Percentiles rank a stretch among this genome's conserved stretches.
Conservation (phyloP, 2,113 vertebrate genomes). For the Beaufortia kweichowensis region DNA sequence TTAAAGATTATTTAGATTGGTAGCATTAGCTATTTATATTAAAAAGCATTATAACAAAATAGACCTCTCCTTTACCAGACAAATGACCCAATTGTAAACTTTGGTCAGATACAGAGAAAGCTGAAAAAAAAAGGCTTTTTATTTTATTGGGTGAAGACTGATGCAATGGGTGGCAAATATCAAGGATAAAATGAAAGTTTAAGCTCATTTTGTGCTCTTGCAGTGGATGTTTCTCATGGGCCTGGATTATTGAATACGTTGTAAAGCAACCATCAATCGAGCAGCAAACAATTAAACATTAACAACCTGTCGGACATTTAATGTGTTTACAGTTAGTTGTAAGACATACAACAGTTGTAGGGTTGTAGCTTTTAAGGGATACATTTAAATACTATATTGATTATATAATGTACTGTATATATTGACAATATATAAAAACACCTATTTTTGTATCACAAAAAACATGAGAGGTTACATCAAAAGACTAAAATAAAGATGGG, state of each 20-base stretch:
- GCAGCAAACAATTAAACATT: conserved; percentile 7
- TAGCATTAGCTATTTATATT: too few relatives aligned
- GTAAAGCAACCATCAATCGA: neutral
- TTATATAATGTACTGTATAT: too few relatives aligned
- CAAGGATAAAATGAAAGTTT: neutral
- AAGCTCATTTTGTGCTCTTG: neutral
- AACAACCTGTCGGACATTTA: conserved; percentile 11
- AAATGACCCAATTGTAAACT: neutral
- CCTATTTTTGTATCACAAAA: too few relatives aligned
- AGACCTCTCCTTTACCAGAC: neutral
- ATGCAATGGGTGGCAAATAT: neutral
- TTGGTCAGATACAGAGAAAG: neutral
- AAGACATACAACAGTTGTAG: neutral
- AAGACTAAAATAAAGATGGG: too few relatives aligned
- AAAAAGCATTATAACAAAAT: too few relatives aligned
- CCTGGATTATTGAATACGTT: conserved; percentile 10
- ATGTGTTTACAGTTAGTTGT: conserved; percentile 6
- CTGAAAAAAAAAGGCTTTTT: neutral
- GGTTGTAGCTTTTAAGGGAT: neutral
- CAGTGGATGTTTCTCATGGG: neutral
- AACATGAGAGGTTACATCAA: too few relatives aligned
- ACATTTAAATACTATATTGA: too few relatives aligned
- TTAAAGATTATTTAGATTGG: too few relatives aligned
- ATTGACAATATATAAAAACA: too few relatives aligned
- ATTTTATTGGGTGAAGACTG: neutral